Conservation (phyloP, 2,113 vertebrate genomes). For the Varanus salvator region DNA sequence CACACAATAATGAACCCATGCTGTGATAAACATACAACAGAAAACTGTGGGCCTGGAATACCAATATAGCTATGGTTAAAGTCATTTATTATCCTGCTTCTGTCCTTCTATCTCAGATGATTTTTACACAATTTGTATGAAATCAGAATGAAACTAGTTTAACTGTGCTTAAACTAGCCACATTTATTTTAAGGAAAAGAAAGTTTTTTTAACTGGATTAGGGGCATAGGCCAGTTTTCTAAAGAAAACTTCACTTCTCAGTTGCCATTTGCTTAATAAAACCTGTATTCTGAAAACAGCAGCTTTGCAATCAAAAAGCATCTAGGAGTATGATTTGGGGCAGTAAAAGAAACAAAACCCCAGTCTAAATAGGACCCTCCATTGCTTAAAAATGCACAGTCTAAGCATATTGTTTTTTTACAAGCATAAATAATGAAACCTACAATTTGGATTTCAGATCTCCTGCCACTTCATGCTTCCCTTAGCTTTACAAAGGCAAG, state of each 20-base stretch:
- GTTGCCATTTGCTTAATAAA: background rate
- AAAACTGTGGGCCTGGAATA: conserved; percentile 68
- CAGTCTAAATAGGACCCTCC: too few relatives aligned
- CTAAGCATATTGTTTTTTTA: too few relatives aligned
- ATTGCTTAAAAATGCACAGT: too few relatives aligned
- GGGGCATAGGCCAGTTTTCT: background rate
- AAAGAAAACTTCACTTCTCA: background rate
- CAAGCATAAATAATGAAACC: too few relatives aligned
- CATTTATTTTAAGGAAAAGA: background rate
- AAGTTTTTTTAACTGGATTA: background rate
- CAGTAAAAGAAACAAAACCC: too few relatives aligned
- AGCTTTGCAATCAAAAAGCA: background rate
- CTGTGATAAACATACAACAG: conserved; percentile 47
- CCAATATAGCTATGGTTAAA: conserved; percentile 9
- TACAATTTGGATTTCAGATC: too few relatives aligned
- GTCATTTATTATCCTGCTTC: background rate
- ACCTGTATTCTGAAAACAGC: background rate
- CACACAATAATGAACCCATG: conserved; percentile 30
- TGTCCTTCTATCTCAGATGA: background rate
- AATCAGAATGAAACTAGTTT: background rate
- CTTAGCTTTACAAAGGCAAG: too few relatives aligned
- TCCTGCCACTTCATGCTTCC: too few relatives aligned
- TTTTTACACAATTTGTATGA: background rate
- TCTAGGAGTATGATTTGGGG: too few relatives aligned
- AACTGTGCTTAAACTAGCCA: background rate